Evolutionary conservation across 2,113 vertebrate genomes (phyloP), one percentile per base, ranked within the genome.

Genomic region (Anser brachyrhynchus): DNA sequence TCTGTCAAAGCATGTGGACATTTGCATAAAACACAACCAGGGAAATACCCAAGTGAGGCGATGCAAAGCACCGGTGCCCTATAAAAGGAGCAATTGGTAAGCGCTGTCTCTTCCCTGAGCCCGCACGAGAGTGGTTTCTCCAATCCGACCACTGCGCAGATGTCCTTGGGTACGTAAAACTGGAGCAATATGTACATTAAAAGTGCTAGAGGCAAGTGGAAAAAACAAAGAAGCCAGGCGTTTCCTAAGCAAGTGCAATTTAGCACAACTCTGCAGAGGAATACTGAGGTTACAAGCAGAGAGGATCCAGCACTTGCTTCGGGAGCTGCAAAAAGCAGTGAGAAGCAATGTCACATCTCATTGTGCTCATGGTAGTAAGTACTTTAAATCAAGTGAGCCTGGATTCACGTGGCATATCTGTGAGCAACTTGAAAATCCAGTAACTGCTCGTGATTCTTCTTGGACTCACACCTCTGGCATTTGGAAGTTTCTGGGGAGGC

Each of bases 281-380:
- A 1, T 29, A 1, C 3, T 1, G 71, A 37, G 59, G 11, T 81
- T 64, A 69, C 66, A 18, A 0, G 10, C 28, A 41, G 6, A 28
- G 4, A 19, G 37, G 65, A 23, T 19, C 35, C 39, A 19, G 46
- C 17, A 0, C 41, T 66, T 71, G 28, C 44, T 90, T 31, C 44
- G 39, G 29, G 39, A 83, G 78, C 46, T 87, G 69, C 76, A 92
- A 82, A 87, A 85, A 85, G 37, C n/a, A 22, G n/a, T 23, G 87
- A 69, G 87, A 83, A 76, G 67, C 41, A 39, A 51, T 49, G 54
- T 55, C 52, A 16, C 11, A 21, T 92, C 66, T 79, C 18, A 3
- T 23, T 23, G 17, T 21, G 58, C 41, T 74, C 18, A 59, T 73
- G 25, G 3, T 46, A 61, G 61, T 51, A 72, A 61, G 31, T 83